phyloP scores from a whole-genome alignment of 1,140 invertebrate genomes.

The Drosophila nikananu region DNA sequence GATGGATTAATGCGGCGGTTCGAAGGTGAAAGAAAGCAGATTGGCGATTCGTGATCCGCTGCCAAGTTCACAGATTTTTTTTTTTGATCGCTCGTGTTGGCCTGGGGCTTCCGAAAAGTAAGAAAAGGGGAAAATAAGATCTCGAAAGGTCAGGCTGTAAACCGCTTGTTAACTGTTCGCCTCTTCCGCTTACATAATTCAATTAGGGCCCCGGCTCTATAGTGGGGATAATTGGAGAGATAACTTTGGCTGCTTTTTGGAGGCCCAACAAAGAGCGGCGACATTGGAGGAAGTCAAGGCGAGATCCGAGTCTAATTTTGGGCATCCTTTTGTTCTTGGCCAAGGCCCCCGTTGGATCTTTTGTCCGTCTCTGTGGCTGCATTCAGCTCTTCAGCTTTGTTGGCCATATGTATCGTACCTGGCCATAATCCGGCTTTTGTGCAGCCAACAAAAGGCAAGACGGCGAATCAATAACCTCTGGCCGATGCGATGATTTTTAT shows the following conservation, averaged over 20 bases:
- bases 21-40: slow-evolving; percentile 58
- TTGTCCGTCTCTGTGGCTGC: slow-evolving; percentile 7
- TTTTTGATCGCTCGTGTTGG: slow-evolving; percentile 32
- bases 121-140: slow-evolving; percentile 47
- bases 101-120: slow-evolving; percentile 36
- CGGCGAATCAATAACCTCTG: slow-evolving; percentile 44
- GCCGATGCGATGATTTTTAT: slow-evolving; percentile 19
- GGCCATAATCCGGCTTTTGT: slow-evolving; percentile 37
- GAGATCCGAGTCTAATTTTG: slow-evolving; percentile 24
- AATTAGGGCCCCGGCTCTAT: slow-evolving; percentile 57
- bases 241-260: not conserved
- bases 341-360: slow-evolving; percentile 29
- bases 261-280: slow-evolving; percentile 15
- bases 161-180: slow-evolving; percentile 61
- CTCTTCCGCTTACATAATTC: slow-evolving; percentile 70
- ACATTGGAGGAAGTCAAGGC: slow-evolving; percentile 45
- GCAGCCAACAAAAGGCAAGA: slow-evolving; percentile 27
- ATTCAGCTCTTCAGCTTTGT: slow-evolving; percentile 8
- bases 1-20: slow-evolving; percentile 37
- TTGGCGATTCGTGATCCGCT: slow-evolving; percentile 57
- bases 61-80: slow-evolving; percentile 67
- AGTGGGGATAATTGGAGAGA: slow-evolving; percentile 17
- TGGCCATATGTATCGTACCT: slow-evolving; percentile 11
- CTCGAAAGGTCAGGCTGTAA: slow-evolving; percentile 40
- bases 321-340: slow-evolving; percentile 59